phyloP scores from a whole-genome alignment of 2,888 invertebrate genomes.

The Megaustenia siamemsis region DNA sequence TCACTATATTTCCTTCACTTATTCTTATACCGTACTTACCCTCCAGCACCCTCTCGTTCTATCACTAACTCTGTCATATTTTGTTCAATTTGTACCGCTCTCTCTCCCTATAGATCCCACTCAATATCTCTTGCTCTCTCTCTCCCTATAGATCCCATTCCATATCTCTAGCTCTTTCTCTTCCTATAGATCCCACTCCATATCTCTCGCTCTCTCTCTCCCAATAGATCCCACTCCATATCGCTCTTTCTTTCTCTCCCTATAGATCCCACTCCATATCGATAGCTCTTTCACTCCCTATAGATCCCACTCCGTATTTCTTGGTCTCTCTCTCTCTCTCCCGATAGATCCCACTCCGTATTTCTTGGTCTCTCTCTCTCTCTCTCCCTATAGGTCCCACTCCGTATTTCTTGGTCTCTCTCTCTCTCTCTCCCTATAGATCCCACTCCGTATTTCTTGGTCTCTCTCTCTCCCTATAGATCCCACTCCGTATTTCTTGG shows the following conservation, averaged over 20 bases:
- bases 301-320: neutral
- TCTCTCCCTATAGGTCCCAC: neutral
- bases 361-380: neutral
- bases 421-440: neutral
- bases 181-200: neutral
- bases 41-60: neutral
- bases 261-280: neutral
- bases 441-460: neutral
- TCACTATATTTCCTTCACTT: neutral
- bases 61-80: neutral
- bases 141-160: neutral
- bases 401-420: neutral
- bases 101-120: neutral
- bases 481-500: neutral
- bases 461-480: slow-evolving; percentile 3
- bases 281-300: no score
- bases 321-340: neutral
- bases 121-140: neutral
- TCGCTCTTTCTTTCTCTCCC: neutral
- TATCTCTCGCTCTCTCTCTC: neutral
- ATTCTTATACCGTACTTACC: neutral
- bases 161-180: neutral
- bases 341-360: no score
- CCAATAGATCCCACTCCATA: no score
- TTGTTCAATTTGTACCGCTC: neutral